Conservation (phyloP, 2,888 invertebrate species). For the Lasius fuliginosus region DNA sequence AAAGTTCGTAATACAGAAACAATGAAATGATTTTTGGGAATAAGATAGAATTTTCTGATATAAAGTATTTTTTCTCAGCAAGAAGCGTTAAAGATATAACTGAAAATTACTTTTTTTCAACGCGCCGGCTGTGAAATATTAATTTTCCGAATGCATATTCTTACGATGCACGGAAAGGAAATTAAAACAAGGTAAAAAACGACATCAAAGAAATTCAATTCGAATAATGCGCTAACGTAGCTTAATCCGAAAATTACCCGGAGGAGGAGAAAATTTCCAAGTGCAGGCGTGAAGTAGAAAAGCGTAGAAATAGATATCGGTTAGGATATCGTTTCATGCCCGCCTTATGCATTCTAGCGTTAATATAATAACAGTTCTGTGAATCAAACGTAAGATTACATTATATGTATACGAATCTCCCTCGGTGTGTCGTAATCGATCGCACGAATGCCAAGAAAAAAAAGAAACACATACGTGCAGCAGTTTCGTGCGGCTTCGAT, state of each 20-base stretch:
- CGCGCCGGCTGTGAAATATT: not conserved
- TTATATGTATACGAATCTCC: slow-evolving; percentile 4
- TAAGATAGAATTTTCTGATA: not conserved
- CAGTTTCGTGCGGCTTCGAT: slow-evolving; percentile 22
- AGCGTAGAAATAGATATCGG: not conserved
- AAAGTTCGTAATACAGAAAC: not conserved
- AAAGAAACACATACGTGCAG: not conserved
- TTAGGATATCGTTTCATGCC: not conserved
- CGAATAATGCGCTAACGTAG: not conserved
- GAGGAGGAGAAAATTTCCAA: not conserved
- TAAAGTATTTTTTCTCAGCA: not conserved
- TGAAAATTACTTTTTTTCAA: not conserved
- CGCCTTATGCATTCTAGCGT: slow-evolving; percentile 15
- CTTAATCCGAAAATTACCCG: not conserved
- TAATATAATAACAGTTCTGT: slow-evolving; percentile 23
- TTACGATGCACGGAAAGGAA: not conserved
- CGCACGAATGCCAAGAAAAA: slow-evolving; percentile 37
- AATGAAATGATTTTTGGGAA: too few species aligned
- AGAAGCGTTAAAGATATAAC: not conserved
- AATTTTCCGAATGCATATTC: not conserved
- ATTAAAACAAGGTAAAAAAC: not conserved
- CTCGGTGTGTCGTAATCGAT: slow-evolving; percentile 61
- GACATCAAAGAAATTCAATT: not conserved
- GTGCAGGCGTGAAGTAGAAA: not conserved
- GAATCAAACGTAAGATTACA: slow-evolving; percentile 23